Percentiles rank a stretch among this genome's conserved stretches.
Evolutionary conservation across 2,888 invertebrate genomes (phyloP).

Genomic region (Crossocerus cetratus): DNA sequence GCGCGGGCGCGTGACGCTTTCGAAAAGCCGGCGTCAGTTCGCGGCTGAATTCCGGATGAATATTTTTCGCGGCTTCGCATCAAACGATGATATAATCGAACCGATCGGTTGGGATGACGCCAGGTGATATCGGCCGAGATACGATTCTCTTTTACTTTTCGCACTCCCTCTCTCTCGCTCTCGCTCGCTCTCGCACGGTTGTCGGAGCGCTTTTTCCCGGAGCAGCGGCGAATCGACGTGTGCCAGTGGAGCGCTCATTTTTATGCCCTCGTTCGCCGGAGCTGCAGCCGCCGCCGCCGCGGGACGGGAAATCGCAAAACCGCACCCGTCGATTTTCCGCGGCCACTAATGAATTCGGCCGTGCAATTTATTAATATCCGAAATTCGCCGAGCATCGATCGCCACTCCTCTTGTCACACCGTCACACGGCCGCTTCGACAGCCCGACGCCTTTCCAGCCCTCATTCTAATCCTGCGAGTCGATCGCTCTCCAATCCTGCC

Average conservation of each 20-base stretch:
- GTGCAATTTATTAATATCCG: constrained; percentile 52
- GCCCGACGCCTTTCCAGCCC: neutral
- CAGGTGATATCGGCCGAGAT: constrained; percentile 46
- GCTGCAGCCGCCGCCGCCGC: constrained; percentile 25
- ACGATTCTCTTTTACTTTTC: neutral
- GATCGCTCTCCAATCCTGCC: constrained; percentile 4
- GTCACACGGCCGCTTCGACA: neutral
- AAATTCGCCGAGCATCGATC: constrained; percentile 28
- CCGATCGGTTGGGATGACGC: constrained; percentile 50
- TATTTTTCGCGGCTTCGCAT: constrained; percentile 42
- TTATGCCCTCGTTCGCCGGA: constrained; percentile 47
- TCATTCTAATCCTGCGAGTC: neutral
- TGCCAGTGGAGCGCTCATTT: constrained; percentile 45
- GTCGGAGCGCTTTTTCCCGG: constrained; percentile 11
- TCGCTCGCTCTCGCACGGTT: constrained; percentile 1
- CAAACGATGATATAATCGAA: constrained; percentile 53
- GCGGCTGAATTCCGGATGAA: constrained; percentile 24
- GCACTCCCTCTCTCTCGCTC: constrained; percentile 2
- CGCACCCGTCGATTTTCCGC: constrained; percentile 29
- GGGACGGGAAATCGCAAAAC: constrained; percentile 38
- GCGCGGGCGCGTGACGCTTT: too few species aligned
- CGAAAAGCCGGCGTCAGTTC: constrained; percentile 23
- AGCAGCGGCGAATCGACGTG: constrained; percentile 50
- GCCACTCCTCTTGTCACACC: neutral
- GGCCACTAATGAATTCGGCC: constrained; percentile 43